phyloP scores from a whole-genome alignment of 2,797 vertebrate genomes.

The Myotis myotis region DNA sequence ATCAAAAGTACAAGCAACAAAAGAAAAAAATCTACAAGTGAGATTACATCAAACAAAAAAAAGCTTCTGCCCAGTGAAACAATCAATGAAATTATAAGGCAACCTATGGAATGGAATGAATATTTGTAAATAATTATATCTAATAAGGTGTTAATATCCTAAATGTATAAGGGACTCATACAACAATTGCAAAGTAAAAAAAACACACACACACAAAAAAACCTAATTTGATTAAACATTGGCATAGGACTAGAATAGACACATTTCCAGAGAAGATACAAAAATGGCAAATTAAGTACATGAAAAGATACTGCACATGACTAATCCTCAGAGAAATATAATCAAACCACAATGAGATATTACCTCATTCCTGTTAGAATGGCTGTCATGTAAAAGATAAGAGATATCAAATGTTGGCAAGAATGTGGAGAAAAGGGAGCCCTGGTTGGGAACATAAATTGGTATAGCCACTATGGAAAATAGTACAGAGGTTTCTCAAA shows the following conservation, averaged over 20 bases:
- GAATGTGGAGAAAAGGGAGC: neutral
- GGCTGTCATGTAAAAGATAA: neutral
- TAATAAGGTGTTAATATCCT: neutral
- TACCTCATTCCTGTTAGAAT: neutral
- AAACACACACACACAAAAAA: too few species aligned
- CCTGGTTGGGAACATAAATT: neutral
- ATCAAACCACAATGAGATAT: neutral
- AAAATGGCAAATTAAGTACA: neutral
- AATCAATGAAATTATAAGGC: neutral
- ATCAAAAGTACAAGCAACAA: neutral
- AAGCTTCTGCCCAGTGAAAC: neutral
- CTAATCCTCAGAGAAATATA: neutral
- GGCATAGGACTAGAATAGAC: neutral
- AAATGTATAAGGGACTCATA: neutral
- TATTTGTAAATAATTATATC: neutral
- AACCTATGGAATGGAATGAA: neutral
- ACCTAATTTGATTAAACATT: neutral
- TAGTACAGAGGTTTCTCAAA: neutral
- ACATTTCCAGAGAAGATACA: neutral
- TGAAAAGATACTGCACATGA: neutral
- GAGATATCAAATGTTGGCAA: neutral
- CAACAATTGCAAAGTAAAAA: neutral
- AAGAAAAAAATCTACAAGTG: neutral
- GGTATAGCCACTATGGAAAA: neutral
- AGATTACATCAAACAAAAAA: neutral